Conservation (phyloP, 53 echinoderm and acorn worm species). For the Luidia sarsii region DNA sequence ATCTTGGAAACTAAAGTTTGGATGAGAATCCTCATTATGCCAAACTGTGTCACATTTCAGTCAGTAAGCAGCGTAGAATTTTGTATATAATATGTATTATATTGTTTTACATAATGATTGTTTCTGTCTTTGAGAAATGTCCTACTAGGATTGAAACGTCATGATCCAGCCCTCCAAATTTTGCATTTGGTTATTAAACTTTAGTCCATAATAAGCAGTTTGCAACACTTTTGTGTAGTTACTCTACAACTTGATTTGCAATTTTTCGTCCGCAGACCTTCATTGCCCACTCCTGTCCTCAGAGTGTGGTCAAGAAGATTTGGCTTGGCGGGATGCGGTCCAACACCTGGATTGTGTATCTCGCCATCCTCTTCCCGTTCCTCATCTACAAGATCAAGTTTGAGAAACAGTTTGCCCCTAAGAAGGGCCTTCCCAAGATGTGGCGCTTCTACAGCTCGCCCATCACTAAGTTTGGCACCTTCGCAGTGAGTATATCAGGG, state of each 20-base stretch:
- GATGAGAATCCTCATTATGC: too few species aligned
- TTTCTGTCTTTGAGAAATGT: too few species aligned
- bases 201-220: too few species aligned
- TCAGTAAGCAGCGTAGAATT: too few species aligned
- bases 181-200: too few species aligned
- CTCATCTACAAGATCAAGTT: constrained; percentile 60
- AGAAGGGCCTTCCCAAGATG: constrained; percentile 17
- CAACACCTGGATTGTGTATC: constrained; percentile 28
- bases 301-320: constrained; percentile 59
- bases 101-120: too few species aligned
- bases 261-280: constrained; percentile 52
- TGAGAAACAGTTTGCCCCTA: background rate
- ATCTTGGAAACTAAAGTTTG: too few species aligned
- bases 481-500: constrained; percentile 41
- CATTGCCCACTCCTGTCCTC: constrained; percentile 75
- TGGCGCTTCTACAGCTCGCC: constrained; percentile 71
- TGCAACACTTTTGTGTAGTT: too few species aligned
- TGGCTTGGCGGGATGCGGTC: constrained; percentile 65
- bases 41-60: too few species aligned
- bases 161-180: too few species aligned
- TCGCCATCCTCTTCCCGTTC: constrained; percentile 64
- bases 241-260: background rate
- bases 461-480: constrained; percentile 63
- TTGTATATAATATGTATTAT: too few species aligned
- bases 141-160: too few species aligned